Evolutionary conservation across 2,888 invertebrate genomes (phyloP).

Genomic region (Ophion ellenae): DNA sequence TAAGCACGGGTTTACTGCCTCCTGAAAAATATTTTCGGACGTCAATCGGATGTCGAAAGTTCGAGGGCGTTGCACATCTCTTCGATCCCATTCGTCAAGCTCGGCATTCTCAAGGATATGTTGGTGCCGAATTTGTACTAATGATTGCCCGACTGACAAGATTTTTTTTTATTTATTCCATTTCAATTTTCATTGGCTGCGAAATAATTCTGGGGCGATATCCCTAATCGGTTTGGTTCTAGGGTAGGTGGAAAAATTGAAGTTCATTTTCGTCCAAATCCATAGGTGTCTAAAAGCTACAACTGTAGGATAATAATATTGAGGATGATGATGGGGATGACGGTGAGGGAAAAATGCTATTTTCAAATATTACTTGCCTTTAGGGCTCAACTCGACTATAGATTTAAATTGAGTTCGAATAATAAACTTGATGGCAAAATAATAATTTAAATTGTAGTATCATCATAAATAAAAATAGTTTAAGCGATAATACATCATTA

Average conservation of each 20-base stretch:
- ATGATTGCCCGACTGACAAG: neutral
- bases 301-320: neutral
- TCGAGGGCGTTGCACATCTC: neutral
- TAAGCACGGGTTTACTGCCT: constrained; percentile 82
- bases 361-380: no score
- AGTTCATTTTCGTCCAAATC: neutral
- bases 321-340: no score
- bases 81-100: neutral
- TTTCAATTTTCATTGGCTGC: no score
- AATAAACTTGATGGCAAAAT: no score
- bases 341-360: no score
- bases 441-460: neutral
- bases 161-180: no score
- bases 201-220: neutral
- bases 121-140: neutral
- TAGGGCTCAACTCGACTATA: neutral
- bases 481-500: no score
- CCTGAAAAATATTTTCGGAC: constrained; percentile 67
- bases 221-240: neutral
- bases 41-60: constrained; percentile 20
- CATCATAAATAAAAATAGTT: neutral
- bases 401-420: neutral
- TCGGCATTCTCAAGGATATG: neutral
- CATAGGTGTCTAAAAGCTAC: neutral
- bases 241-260: neutral